A percentile compares a stretch with the other conserved stretches of the same genome.
These are phyloP conservation scores for Orientallactaga sibirica DNA, from an alignment of 2,797 vertebrate species.

Conservation along the genomic window DNA sequence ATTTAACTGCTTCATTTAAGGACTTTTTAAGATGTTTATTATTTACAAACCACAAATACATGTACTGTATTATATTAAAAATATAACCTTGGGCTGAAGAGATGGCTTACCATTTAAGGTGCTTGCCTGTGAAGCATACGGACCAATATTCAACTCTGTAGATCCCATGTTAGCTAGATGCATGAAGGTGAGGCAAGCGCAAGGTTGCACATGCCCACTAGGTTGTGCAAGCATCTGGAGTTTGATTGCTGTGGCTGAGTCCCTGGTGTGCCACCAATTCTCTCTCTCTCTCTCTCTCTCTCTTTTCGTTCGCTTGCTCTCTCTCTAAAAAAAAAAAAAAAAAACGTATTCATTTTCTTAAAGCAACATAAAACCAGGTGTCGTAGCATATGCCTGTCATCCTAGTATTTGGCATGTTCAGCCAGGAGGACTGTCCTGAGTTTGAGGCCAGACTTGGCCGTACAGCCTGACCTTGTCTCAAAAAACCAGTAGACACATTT, in stretches of 20 bases:
- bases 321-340: no score
- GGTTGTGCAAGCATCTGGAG: no score
- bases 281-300: no score
- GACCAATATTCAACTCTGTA: no score
- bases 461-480: neutral
- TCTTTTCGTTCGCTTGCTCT: no score
- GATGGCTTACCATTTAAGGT: no score
- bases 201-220: no score
- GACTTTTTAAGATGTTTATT: constrained; percentile 27
- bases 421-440: neutral
- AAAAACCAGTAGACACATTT: neutral
- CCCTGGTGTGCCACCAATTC: no score
- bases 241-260: no score
- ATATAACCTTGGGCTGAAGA: neutral
- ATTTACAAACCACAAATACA: neutral
- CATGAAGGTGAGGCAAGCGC: no score
- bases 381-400: neutral
- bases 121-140: no score
- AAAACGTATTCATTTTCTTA: neutral
- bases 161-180: no score
- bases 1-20: neutral
- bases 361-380: neutral
- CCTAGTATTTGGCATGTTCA: neutral
- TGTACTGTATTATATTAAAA: constrained; percentile 13
- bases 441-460: neutral